Evolutionary conservation across 2,888 invertebrate species (phyloP).

Genomic region (Cataglyphis altisquamis): DNA sequence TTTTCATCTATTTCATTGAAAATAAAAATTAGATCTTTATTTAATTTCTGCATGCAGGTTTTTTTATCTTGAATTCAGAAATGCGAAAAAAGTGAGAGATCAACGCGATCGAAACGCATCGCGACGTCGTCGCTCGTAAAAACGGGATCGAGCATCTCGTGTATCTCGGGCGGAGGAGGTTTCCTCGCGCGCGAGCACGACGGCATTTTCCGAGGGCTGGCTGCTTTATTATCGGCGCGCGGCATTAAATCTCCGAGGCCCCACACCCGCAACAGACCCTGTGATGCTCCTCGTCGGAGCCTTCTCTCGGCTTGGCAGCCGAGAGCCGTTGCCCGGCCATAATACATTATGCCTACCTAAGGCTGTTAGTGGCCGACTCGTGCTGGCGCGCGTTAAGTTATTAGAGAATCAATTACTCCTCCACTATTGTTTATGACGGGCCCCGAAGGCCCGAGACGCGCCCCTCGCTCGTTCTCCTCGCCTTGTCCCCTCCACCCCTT

Average conservation of each 20-base stretch:
- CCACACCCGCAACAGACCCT: constrained; percentile 37
- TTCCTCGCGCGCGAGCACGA: constrained; percentile 62
- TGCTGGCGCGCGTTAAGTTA: constrained; percentile 85
- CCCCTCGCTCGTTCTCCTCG: constrained; percentile 62
- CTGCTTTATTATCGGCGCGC: constrained; percentile 82
- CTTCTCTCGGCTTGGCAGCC: constrained; percentile 67
- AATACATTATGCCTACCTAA: constrained; percentile 83
- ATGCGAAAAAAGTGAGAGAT: constrained; percentile 2
- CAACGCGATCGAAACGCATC: background rate
- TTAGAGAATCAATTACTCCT: constrained; percentile 86
- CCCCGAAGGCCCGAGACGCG: constrained; percentile 79
- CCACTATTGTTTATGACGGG: constrained; percentile 85
- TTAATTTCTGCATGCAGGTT: background rate
- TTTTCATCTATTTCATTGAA: no score
- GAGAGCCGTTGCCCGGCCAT: constrained; percentile 77
- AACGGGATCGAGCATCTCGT: constrained; percentile 13
- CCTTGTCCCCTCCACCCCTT: constrained; percentile 41
- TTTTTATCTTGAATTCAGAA: background rate
- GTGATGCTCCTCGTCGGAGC: constrained; percentile 68
- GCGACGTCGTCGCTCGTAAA: constrained; percentile 6
- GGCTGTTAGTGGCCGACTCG: constrained; percentile 81
- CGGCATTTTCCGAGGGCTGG: constrained; percentile 77
- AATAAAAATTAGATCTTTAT: background rate
- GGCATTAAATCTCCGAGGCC: constrained; percentile 82
- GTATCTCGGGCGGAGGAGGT: constrained; percentile 41